Percentiles rank a stretch among this genome's conserved stretches.
These are phyloP conservation scores for Echeneis naucrates DNA, from an alignment of 2,797 vertebrate genomes.

Conservation along the genomic window DNA sequence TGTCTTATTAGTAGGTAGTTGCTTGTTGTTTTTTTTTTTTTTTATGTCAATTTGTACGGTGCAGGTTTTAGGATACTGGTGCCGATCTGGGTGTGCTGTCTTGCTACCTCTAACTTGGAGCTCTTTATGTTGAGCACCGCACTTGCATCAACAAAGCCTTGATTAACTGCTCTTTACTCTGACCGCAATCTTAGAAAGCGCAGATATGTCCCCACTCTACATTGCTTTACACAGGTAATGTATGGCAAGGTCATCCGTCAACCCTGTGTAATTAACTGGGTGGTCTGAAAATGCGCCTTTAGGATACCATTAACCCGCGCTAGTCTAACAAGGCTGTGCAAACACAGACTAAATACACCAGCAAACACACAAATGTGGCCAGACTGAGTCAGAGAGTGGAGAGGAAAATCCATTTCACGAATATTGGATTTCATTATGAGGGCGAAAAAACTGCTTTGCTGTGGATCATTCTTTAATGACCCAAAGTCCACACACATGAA, in stretches of 20 bases:
- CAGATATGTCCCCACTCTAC: constrained; percentile 40
- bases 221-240: constrained; percentile 68
- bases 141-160: constrained; percentile 66
- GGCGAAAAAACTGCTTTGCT: constrained; percentile 78
- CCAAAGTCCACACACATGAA: constrained; percentile 85
- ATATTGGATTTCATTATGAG: constrained; percentile 86
- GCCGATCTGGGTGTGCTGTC: constrained; percentile 28
- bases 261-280: constrained; percentile 75
- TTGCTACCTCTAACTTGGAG: constrained; percentile 11
- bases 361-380: constrained; percentile 67
- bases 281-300: constrained; percentile 72
- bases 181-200: constrained; percentile 68
- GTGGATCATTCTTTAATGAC: constrained; percentile 85
- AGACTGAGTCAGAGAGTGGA: constrained; percentile 51
- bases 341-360: constrained; percentile 73
- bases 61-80: constrained; percentile 18
- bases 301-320: constrained; percentile 81
- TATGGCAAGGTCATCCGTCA: constrained; percentile 71
- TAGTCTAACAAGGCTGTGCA: constrained; percentile 74
- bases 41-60: constrained; percentile 46
- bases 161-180: constrained; percentile 69
- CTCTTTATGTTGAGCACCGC: neutral
- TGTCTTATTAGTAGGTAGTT: neutral
- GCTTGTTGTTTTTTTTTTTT: no score
- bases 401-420: constrained; percentile 83